Evolutionary conservation across 2,113 vertebrate species (phyloP), one percentile per base, ranked within the genome.

Genomic region (Smithornis capensis): DNA sequence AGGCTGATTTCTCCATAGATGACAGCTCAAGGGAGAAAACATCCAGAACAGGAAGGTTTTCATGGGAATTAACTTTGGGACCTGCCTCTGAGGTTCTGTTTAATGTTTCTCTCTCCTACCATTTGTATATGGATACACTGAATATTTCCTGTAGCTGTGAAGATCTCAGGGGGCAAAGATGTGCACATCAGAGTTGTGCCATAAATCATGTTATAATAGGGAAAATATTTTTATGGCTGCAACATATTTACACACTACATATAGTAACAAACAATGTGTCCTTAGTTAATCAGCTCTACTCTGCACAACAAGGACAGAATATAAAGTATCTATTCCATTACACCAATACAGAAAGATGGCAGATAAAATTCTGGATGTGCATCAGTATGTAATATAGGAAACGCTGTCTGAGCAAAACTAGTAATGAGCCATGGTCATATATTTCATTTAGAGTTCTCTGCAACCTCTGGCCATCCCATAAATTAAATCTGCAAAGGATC

Each of bases 21-120:
- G 56, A 70, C 45, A 95, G 55, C 75, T 90, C 55, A 86, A 86
- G 71, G 37, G 40, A 94, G 49, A 79, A 80, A 80, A 44, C 24
- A 74, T 8, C 16, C 81, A 65, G 31, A 81, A 13, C 31, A 50
- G 28, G 37, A 78, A 83, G 65, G 25, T 60, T 53, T 89, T 56
- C 5, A 24, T 18, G 42, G 45, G 15, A 53, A 87, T 92, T 80
- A 87, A 44, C 40, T 31, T 14, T 19, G 31, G 21, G 45, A 68
- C 13, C 37, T 62, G 45, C 28, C 28, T 65, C 27, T 82, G 35
- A 49, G 64, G 15, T 42, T 56, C 71, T 69, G 11, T 27, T 71
- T 42, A 33, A 63, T 8, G 38, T 50, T 83, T 29, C 18, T 47
- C 67, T 52, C 38, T 60, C 17, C 33, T n/a, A 14, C 3, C 2